A percentile compares a stretch with the other conserved stretches of the same genome.
These are phyloP conservation scores for Chinchilla lanigera DNA, from an alignment of 2,113 vertebrate species.

Conservation along the genomic window DNA sequence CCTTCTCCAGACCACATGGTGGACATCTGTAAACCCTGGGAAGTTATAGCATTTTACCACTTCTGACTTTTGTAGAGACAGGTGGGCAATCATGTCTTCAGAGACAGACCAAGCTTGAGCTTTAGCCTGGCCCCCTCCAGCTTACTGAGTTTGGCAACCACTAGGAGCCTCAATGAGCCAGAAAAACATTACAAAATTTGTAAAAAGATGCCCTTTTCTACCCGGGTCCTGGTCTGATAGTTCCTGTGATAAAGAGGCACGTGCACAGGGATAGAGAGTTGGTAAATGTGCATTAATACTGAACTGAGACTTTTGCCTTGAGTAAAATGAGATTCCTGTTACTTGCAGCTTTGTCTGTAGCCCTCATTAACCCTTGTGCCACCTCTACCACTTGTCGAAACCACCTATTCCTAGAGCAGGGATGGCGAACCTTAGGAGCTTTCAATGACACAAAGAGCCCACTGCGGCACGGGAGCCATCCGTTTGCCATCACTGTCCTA, in stretches of 20 bases:
- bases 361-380: not conserved
- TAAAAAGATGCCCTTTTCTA: not conserved
- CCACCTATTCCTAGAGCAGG: not conserved
- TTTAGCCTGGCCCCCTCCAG: not conserved
- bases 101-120: not conserved
- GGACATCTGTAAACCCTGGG: not conserved
- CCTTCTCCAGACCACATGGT: too few relatives aligned
- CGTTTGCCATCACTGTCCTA: not conserved
- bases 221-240: not conserved
- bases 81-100: not conserved
- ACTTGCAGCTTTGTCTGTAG: not conserved
- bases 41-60: accelerated
- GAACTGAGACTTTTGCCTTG: not conserved
- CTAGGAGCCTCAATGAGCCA: not conserved
- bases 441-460: not conserved
- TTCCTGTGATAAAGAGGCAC: accelerated
- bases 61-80: too few relatives aligned
- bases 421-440: not conserved
- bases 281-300: not conserved
- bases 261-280: not conserved
- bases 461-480: accelerated
- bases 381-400: not conserved
- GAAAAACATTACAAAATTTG: not conserved
- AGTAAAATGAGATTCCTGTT: accelerated
- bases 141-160: not conserved